Evolutionary conservation across 2,113 vertebrate genomes (phyloP), one percentile per base, ranked within the genome.

Genomic region (Misgurnus anguillicaudatus): DNA sequence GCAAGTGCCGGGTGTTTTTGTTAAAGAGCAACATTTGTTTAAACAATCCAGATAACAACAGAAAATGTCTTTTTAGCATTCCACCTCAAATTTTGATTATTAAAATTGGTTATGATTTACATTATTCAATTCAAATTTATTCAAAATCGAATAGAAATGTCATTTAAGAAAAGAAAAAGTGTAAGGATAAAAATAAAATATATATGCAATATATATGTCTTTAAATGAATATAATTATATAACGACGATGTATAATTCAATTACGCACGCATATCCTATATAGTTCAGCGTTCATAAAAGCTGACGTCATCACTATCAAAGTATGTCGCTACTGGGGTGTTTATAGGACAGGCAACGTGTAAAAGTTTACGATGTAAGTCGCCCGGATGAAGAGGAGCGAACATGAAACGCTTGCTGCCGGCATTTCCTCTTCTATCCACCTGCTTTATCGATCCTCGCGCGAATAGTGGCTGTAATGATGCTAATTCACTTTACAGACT

Each of bases 351-450:
- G 51, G 39, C 38, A 4, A 58, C 42, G 69, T 61, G 72, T 62
- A 60, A n/a, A 47, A 24, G 13, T 62, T n/a, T 74, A 47, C 57
- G 47, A 42, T 73, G 68, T 21, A 57, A 57, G 60, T 53, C 60
- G 70, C n/a, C 70, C 55, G 68, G 71, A 84, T 82, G 84, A 84
- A 68, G 79, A 87, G 86, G 84, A 76, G 80, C 38, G 63, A 67
- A 45, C 19, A 62, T 48, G 39, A 74, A 74, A 61, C 62, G 11
- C 74, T 53, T 17, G 11, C 36, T 9, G 65, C 63, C 61, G 38
- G 38, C 69, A 81, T 84, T 84, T 81, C 82, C 82, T 81, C 79
- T 45, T 61, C 66, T 78, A 45, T 78, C 69, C 80, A 81, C 79
- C 82, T 81, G 82, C 71, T 47, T 66, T 78, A 84, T 84, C 73